A percentile compares a stretch with the other conserved stretches of the same genome.
Conservation (phyloP, 53 echinoderm and acorn worm species). For the Echinarachnius parma region DNA sequence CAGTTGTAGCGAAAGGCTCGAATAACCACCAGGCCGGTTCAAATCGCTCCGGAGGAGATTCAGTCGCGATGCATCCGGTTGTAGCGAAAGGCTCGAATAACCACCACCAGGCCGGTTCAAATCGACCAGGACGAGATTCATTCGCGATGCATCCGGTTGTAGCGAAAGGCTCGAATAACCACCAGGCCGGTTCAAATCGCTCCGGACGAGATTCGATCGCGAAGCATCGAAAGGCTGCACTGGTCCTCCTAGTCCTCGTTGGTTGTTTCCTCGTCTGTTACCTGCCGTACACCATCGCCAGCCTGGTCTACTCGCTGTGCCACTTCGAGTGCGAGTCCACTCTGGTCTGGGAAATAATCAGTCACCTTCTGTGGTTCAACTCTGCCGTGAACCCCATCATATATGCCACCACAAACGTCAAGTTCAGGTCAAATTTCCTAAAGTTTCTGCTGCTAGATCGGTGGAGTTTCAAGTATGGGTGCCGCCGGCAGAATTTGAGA, state of each 20-base stretch:
- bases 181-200: neutral
- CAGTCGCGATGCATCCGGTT: no score
- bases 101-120: neutral
- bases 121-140: neutral
- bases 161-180: neutral
- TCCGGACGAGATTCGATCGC: neutral
- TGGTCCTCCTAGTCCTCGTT: constrained; percentile 35
- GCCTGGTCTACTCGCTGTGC: constrained; percentile 26
- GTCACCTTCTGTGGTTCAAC: constrained; percentile 68
- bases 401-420: constrained; percentile 69
- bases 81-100: neutral
- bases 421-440: constrained; percentile 58
- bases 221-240: constrained; percentile 45
- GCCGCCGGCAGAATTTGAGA: no score
- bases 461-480: no score
- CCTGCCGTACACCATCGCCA: constrained; percentile 38
- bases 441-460: constrained; percentile 33
- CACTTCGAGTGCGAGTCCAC: constrained; percentile 4
- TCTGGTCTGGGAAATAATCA: constrained; percentile 57
- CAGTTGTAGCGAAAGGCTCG: no score
- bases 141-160: neutral
- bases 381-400: constrained; percentile 71
- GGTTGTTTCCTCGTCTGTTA: constrained; percentile 39
- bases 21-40: no score
- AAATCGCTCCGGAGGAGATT: no score